Base-by-base conservation (phyloP, 2,797 vertebrate genomes). In the Discoglossus pictus region DNA sequence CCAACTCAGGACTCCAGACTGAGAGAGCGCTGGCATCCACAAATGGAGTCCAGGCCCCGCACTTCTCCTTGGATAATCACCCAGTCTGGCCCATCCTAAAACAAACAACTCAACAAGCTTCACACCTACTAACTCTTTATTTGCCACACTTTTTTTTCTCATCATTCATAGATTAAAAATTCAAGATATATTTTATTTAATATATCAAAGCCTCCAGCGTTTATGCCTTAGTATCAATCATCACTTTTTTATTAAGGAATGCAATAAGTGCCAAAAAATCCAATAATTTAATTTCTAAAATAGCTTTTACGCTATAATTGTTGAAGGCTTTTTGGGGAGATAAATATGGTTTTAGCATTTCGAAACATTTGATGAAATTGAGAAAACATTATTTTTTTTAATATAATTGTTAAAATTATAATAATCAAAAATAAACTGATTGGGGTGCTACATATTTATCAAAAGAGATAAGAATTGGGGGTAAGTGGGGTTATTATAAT, bases 1-100 rank as follows among this genome's bases (percentile, higher is more conserved):
- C 78, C 75, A 68, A 16, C 61, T 13, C 53, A 74, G 24, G 73
- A 76, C 76, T 77, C 72, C 63, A 68, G 64, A 76, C 70, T 76
- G 43, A 70, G 52, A 27, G 51, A 39, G 17, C n/a, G n/a, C 74
- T 76, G 80, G 80, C 74, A 27, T 73, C 25, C 34, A 23, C 25
- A 61, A 55, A 55, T 72, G 73, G 20, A 69, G 63, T 47, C 73
- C 72, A 66, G 61, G 70, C 44, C 74, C 71, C 64, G 65, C 74
- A 25, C 8, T 65, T 77, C 79, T 74, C 64, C 46, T 65, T 59
- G 38, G 69, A 68, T 74, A 74, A 80, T 76, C 7, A 62, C 78
- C 74, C 63, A 71, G 47, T 39, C 53, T 62, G 42, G 23, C 12
- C 67, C 46, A 62, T 69, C 50, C 17, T 47, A 69, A 62, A 48